These are phyloP conservation scores for Ptilorrhoa leucosticta DNA, from an alignment of 2,113 vertebrate genomes.

Conservation along the genomic window DNA sequence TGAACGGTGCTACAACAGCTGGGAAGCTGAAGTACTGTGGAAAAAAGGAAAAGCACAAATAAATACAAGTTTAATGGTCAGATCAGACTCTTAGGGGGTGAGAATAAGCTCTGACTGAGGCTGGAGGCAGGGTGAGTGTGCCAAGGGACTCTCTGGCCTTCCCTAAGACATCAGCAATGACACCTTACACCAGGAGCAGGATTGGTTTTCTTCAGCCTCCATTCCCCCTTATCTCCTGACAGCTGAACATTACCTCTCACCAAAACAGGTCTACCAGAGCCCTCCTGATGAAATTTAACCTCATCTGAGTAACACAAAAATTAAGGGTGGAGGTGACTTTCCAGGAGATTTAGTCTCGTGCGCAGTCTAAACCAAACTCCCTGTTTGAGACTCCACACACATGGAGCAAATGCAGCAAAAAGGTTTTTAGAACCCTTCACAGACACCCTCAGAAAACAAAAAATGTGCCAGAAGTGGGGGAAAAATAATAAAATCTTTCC, in stretches of 20 bases:
- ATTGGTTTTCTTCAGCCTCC: background rate
- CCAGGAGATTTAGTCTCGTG: background rate
- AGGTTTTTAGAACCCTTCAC: background rate
- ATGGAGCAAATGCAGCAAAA: background rate
- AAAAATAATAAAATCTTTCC: background rate
- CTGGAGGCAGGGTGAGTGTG: background rate
- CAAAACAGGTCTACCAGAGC: background rate
- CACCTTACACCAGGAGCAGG: background rate
- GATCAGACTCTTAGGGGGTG: background rate
- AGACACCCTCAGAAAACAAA: background rate
- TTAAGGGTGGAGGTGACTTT: background rate
- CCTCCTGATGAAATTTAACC: background rate
- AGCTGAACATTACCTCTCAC: background rate
- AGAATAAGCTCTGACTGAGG: background rate
- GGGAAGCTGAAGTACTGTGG: constrained; percentile 94
- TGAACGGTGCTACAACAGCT: constrained; percentile 91
- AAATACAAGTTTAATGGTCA: background rate
- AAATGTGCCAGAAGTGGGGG: background rate
- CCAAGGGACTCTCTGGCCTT: background rate
- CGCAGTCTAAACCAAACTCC: background rate
- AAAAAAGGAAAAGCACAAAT: background rate
- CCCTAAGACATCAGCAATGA: background rate
- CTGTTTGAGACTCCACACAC: background rate
- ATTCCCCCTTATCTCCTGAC: background rate
- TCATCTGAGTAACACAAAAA: background rate